phyloP scores from a whole-genome alignment of 37 sponge, comb jelly and placozoan species.

The Aphrocallistes beatrix region DNA sequence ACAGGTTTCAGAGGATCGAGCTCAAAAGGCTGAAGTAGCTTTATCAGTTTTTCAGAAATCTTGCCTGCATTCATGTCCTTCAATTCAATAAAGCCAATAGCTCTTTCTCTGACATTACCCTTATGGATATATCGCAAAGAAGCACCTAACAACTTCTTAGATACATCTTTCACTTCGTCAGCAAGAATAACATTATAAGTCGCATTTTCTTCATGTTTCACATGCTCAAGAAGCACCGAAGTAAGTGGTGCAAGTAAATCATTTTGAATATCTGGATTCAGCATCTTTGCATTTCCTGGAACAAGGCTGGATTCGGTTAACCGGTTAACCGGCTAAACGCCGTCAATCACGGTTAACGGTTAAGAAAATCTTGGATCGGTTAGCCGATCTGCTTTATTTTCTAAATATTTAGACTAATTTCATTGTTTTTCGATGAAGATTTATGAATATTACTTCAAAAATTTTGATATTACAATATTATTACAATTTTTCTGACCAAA shows the following conservation, averaged over 20 bases:
- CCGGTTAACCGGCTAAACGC: no score
- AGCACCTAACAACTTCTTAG: neutral
- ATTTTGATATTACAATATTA: no score
- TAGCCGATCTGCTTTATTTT: no score
- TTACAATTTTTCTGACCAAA: no score
- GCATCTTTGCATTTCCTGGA: neutral
- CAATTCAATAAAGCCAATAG: neutral
- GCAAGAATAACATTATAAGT: neutral
- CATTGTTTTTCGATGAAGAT: no score
- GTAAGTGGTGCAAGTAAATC: neutral
- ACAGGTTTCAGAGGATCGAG: constrained; percentile 17
- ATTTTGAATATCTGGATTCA: neutral
- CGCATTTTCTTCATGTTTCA: neutral
- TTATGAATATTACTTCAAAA: no score
- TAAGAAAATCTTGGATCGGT: no score
- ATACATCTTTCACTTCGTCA: no score
- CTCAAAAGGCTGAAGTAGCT: constrained; percentile 13
- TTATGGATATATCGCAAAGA: neutral
- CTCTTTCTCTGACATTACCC: neutral
- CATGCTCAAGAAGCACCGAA: neutral
- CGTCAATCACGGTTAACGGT: no score
- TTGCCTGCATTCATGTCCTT: neutral
- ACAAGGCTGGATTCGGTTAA: no score
- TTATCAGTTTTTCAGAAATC: neutral
- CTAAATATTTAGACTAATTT: no score